Conservation (phyloP, 2,113 vertebrate species). For the Sylvilagus bachmani region DNA sequence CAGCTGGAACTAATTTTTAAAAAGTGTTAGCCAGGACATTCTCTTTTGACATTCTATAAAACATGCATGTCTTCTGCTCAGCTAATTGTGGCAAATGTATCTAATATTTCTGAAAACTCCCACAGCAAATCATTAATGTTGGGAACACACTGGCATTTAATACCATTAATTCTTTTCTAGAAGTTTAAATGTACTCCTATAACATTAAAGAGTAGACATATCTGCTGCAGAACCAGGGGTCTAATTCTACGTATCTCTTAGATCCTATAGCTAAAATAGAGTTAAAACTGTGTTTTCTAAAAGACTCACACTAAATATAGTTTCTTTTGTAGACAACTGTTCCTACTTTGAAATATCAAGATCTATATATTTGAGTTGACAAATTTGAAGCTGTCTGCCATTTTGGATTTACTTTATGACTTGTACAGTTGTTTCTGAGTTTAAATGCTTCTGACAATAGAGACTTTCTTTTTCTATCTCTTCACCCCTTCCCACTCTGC, state of each 20-base stretch:
- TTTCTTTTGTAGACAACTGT: neutral
- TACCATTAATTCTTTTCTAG: neutral
- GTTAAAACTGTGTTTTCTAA: neutral
- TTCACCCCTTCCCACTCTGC: neutral
- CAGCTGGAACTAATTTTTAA: neutral
- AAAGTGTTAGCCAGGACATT: neutral
- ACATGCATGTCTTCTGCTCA: neutral
- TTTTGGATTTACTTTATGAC: neutral
- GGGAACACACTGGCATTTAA: neutral
- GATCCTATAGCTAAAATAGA: neutral
- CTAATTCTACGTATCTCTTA: neutral
- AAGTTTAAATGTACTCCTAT: neutral
- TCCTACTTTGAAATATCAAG: neutral
- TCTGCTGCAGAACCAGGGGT: neutral
- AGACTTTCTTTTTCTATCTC: neutral
- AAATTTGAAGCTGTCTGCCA: neutral
- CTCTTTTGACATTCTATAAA: neutral
- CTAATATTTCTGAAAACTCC: slow-evolving; percentile 10
- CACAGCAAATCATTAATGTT: neutral
- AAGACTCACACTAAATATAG: neutral
- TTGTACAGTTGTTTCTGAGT: neutral
- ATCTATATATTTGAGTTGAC: neutral
- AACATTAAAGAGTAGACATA: neutral
- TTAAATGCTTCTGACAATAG: neutral
- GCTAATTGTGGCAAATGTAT: neutral